Base-by-base conservation (phyloP, 2,888 invertebrate species). In the Molorchus minor region DNA sequence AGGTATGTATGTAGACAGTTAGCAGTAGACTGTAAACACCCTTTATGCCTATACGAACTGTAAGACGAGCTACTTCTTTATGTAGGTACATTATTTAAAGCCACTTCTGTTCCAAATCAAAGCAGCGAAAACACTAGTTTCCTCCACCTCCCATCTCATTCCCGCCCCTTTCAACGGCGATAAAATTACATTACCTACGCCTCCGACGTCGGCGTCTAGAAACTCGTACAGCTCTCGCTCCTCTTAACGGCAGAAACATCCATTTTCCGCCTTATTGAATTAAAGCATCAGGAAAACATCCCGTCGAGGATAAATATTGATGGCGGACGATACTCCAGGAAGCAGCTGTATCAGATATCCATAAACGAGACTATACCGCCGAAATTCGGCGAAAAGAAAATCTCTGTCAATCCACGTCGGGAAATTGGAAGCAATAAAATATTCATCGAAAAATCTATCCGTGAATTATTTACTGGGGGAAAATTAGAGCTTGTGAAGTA, bases 401-500 rank as follows among this genome's bases (percentile, higher is more conserved):
- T 25, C 43, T 40, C 40, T 5, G 8, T 25, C 43, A 21, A 43
- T 41, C 43, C 15, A 13, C 13, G 13, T 4, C 15, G 15, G 17
- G 30, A 10, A 33, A 45, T 20, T 20, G 35, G 19, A 20, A 35
- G 19, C 19, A 7, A 12, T 47, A 47, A 47, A 46, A 47, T 5
- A 47, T 47, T 47, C 20, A 47, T 47, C 4, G 20, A 47, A 13
- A 47, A 35, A 47, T 47, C 47, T 20, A 16, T 36, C 20, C 12
- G 17, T 36, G 47, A 15, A 21, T 47, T 35, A 47, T 47, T 47
- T 35, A 47, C 12, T 30, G 10, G 2, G 13, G 19, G 15, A 12
- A 35, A 47, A 36, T 36, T 36, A 12, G 33, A 12, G 35, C 12
- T 17, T 36, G 15, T 35, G 33, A 19, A 7, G 30, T 3, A 46